Percentiles rank a stretch among this genome's conserved stretches.
Evolutionary conservation across 1,140 invertebrate species (phyloP).

Genomic region (Marisa cornuarietis): DNA sequence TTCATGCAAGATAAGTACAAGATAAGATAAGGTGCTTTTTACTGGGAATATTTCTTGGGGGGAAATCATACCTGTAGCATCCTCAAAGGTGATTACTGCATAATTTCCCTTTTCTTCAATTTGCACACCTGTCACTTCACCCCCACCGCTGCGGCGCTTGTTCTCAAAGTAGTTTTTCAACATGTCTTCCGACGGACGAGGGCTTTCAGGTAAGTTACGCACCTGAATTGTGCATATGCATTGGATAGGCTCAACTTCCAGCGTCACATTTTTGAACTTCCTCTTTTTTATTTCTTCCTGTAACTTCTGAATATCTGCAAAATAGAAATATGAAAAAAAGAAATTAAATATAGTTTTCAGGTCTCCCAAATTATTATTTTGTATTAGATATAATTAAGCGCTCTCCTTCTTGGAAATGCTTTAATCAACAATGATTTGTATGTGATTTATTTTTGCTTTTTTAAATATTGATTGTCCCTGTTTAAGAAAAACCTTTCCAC

Average conservation of each 20-base stretch:
- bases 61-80: neutral
- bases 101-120: neutral
- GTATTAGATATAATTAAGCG: too few species aligned
- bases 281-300: neutral
- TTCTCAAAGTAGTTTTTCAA: conserved; percentile 39
- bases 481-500: too few species aligned
- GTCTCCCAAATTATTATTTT: too few species aligned
- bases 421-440: too few species aligned
- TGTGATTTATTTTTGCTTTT: too few species aligned
- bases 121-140: conserved; percentile 17
- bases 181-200: conserved; percentile 8
- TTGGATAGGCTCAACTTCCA: conserved; percentile 3
- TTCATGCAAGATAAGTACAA: too few species aligned
- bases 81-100: conserved; percentile 21
- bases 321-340: neutral
- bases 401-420: too few species aligned
- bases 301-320: conserved; percentile 9
- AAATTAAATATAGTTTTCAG: too few species aligned
- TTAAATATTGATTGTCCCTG: too few species aligned
- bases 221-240: conserved; percentile 11
- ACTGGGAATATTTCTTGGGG: too few species aligned
- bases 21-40: too few species aligned
- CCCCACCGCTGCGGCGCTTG: conserved; percentile 30
- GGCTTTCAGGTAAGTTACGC: neutral
- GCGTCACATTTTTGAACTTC: neutral